Base-by-base conservation (phyloP, 1,140 invertebrate species). In the Drosophila gunungcola region DNA sequence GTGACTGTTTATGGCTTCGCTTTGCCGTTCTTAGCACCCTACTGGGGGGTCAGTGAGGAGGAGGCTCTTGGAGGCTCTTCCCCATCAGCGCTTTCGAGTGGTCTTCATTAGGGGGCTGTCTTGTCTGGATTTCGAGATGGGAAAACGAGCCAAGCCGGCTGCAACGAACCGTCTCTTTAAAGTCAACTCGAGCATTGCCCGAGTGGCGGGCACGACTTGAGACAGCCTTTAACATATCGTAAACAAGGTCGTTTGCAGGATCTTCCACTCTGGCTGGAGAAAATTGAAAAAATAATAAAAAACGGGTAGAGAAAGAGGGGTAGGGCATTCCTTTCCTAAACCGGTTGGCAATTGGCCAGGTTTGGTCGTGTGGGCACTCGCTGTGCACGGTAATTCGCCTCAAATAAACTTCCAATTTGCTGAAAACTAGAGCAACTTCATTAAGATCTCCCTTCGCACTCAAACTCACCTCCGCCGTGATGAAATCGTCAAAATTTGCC, bases 171-270 rank as follows among this genome's bases (percentile, higher is more conserved):
- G 51, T 48, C 43, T 64, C 73, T 76, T 58, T 76, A 76, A 76
- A 76, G 49, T 60, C 62, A 67, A 67, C 53, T 68, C 73, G 49
- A 58, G 72, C 53, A 65, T 67, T 42, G 62, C 32, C 43, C 67
- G 64, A 64, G 34, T 49, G 63, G 63, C 43, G 64, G 60, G 43
- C 69, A 45, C 67, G 52, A 65, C 25, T 64, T 54, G 7, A 61
- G 54, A 65, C 77, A 78, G 83, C 61, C 56, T 82, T 85, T 75
- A 88, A 78, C 58, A 61, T 81, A 72, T 82, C 77, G 73, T 82
- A 78, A 72, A 75, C 78, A 82, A 86, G 83, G 83, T 86, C 83
- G 83, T 86, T 82, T 68, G 49, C 82, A 88, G 82, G 82, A 86
- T 88, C 49, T 51, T 41, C 29, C 49, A 29, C 52, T 42, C 61